These are phyloP conservation scores for Drosophila phalerata DNA, from an alignment of 2,888 invertebrate genomes.

Conservation along the genomic window DNA sequence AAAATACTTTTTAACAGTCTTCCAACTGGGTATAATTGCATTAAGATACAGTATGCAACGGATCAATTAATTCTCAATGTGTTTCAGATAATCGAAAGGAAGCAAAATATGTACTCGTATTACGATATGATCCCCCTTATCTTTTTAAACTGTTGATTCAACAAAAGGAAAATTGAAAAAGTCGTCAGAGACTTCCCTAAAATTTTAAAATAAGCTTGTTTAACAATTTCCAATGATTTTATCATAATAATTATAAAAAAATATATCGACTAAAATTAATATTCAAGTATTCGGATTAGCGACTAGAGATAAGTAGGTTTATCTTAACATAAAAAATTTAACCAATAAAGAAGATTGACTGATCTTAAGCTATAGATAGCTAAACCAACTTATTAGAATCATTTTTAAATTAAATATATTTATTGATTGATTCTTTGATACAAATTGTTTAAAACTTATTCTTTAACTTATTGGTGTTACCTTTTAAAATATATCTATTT, in stretches of 20 bases:
- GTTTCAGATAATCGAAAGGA: background rate
- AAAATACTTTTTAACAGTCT: conserved; percentile 13
- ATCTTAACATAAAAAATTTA: background rate
- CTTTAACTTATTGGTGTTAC: background rate
- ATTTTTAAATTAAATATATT: background rate
- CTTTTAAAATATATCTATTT: background rate
- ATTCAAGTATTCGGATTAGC: background rate
- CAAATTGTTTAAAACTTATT: background rate
- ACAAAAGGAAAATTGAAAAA: background rate
- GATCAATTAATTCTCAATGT: conserved; percentile 35
- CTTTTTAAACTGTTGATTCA: background rate
- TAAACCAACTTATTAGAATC: background rate
- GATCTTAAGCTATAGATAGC: background rate
- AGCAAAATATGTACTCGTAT: background rate
- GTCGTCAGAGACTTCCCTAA: background rate
- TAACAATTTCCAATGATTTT: background rate
- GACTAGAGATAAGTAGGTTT: too few species aligned
- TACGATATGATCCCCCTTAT: background rate
- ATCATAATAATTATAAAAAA: too few species aligned
- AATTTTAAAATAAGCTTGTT: background rate
- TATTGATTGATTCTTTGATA: background rate
- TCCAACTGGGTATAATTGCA: conserved; percentile 28
- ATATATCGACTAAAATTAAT: too few species aligned
- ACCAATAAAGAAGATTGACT: background rate
- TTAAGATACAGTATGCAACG: conserved; percentile 33